These are phyloP conservation scores for Melinopterus prodromus DNA, from an alignment of 2,888 invertebrate genomes.

Conservation along the genomic window DNA sequence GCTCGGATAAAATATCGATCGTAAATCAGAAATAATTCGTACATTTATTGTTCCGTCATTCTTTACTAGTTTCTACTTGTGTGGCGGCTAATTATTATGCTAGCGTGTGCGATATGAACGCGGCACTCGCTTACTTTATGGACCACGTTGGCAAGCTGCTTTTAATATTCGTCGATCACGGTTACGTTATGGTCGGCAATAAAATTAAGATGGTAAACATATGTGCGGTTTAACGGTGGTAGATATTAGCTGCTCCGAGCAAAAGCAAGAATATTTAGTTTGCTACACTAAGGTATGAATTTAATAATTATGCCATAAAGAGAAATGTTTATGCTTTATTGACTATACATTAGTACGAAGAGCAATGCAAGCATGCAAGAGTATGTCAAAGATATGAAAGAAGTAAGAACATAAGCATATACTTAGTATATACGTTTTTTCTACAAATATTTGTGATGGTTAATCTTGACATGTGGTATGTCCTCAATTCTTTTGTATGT, in stretches of 20 bases:
- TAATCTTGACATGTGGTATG: no score
- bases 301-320: no score
- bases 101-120: neutral
- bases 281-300: no score
- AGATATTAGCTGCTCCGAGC: neutral
- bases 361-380: no score
- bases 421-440: no score
- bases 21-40: conserved; percentile 4
- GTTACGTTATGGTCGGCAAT: neutral
- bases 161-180: neutral
- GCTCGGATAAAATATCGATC: neutral
- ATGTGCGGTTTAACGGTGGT: neutral
- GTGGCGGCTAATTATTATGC: conserved; percentile 4
- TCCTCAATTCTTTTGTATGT: no score
- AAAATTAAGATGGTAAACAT: neutral
- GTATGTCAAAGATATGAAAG: no score
- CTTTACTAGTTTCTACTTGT: conserved; percentile 4
- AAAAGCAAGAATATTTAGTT: no score
- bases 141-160: neutral
- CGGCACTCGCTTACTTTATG: neutral
- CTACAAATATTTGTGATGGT: no score
- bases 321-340: no score
- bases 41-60: conserved; percentile 4
- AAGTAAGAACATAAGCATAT: no score
- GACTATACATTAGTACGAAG: no score